Evolutionary conservation across 2,113 vertebrate species (phyloP).

Genomic region (Colistium nudipinnis): DNA sequence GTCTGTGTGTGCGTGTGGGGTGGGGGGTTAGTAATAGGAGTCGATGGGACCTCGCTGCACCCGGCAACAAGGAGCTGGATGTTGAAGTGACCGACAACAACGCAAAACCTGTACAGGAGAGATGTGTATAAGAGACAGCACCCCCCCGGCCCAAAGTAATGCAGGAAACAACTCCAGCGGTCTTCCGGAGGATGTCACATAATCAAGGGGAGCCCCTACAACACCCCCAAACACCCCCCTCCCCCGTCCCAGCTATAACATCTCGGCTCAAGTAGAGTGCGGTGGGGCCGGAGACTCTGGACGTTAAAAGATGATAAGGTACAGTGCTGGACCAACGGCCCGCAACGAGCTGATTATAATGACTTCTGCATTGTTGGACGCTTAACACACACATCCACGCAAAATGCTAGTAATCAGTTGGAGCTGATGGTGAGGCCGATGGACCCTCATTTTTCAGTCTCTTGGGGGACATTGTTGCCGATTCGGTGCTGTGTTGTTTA

Average conservation of each 20-base stretch:
- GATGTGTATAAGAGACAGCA: no score
- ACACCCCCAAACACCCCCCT: neutral
- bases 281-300: constrained; percentile 8
- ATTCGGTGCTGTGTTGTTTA: neutral
- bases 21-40: constrained; percentile 79
- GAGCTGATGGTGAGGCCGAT: neutral
- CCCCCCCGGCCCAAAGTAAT: constrained; percentile 88
- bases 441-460: neutral
- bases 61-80: constrained; percentile 34
- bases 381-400: constrained; percentile 6
- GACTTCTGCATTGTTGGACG: constrained; percentile 28
- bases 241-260: constrained; percentile 13
- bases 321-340: constrained; percentile 71
- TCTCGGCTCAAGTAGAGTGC: constrained; percentile 20
- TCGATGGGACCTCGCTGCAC: constrained; percentile 53
- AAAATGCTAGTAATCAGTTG: neutral
- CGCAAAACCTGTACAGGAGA: neutral
- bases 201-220: constrained; percentile 84
- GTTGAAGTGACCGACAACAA: constrained; percentile 36
- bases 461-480: neutral
- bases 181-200: constrained; percentile 97
- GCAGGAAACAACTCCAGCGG: constrained; percentile 94
- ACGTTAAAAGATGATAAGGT: constrained; percentile 75
- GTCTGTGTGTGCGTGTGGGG: constrained; percentile 69
- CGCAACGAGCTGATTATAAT: constrained; percentile 47